phyloP scores from a whole-genome alignment of 30 jellyfish, hydroid and myxozoan genomes.

The Cassiopea xamachana region DNA sequence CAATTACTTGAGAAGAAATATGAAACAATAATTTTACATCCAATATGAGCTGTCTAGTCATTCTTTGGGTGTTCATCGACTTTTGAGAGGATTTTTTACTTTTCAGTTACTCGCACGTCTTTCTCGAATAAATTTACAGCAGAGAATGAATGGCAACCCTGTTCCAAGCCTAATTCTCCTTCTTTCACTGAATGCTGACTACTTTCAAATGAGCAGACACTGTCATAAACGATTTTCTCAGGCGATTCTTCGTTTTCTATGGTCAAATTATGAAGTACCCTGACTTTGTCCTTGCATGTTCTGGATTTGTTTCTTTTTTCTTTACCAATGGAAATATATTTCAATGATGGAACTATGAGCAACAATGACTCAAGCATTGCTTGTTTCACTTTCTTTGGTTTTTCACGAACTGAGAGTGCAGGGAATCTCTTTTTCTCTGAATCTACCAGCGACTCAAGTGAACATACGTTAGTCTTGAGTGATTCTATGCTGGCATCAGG shows the following conservation, averaged over 20 bases:
- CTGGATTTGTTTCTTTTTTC: background rate
- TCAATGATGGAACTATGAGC: slow-evolving; percentile 52
- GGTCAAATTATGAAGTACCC: background rate
- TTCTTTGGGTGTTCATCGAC: slow-evolving; percentile 37
- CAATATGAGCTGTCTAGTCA: background rate
- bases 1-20: no score
- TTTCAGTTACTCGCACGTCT: slow-evolving; percentile 9
- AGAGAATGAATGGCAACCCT: slow-evolving; percentile 2
- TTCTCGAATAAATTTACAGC: background rate
- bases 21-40: no score
- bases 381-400: slow-evolving; percentile 54
- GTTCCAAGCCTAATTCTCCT: background rate
- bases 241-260: slow-evolving; percentile 3
- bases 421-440: slow-evolving; percentile 30
- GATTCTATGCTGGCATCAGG: slow-evolving; percentile 8
- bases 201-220: background rate
- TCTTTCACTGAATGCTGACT: background rate
- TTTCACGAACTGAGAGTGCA: slow-evolving; percentile 24
- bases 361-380: slow-evolving; percentile 58
- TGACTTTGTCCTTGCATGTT: background rate
- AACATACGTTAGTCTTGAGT: background rate
- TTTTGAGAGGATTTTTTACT: slow-evolving; percentile 36
- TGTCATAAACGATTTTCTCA: slow-evolving; percentile 3
- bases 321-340: slow-evolving; percentile 10
- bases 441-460: slow-evolving; percentile 35